Base-by-base conservation (phyloP, 37 sponge, comb jelly and placozoan genomes). In the Crambe crambe region DNA sequence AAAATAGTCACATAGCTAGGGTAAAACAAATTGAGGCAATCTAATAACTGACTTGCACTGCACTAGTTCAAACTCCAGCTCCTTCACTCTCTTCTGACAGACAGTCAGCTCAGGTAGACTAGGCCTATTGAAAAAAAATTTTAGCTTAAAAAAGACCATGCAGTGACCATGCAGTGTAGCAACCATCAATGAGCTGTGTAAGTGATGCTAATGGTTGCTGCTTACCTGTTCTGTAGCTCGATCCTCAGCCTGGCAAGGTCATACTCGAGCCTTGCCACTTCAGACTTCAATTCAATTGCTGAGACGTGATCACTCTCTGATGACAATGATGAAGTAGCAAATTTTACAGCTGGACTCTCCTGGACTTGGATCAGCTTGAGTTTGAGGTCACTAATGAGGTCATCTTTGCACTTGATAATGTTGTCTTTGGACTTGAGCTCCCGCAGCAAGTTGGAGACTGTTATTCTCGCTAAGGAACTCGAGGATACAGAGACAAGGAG, bases 141-240 rank as follows among this genome's bases (percentile, higher is more conserved):
- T 30, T 8, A 8, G 15, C 6, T 30, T 23, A 8, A 8, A 62
- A 30, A 27, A 62, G 15, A 27, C n/a, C n/a, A n/a, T n/a, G n/a
- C n/a, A n/a, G n/a, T n/a, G n/a, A n/a, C n/a, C n/a, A n/a, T n/a
- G n/a, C n/a, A n/a, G n/a, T n/a, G n/a, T n/a, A n/a, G n/a, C n/a
- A n/a, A 62, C 31, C 5, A 23, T 18, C 31, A 30, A 20, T 27
- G 12, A 20, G 31, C 63, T 30, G 31, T 27, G 6, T 62, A 62
- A 62, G 30, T 62, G 38, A 4, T 69, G 38, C 41, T 21, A 37
- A 69, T 8, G 70, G 12, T 12, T 15, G 63, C 30, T 62, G 51
- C 74, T 60, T 3, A 86, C 86, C 66, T 79, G 70, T 76, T 75
- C 58, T 87, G 87, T 25, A 87, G 66, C 31, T 86, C 86, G 3